Evolutionary conservation across 64 coral and sea anemone species (phyloP).

Genomic region (Acropora tenuis): DNA sequence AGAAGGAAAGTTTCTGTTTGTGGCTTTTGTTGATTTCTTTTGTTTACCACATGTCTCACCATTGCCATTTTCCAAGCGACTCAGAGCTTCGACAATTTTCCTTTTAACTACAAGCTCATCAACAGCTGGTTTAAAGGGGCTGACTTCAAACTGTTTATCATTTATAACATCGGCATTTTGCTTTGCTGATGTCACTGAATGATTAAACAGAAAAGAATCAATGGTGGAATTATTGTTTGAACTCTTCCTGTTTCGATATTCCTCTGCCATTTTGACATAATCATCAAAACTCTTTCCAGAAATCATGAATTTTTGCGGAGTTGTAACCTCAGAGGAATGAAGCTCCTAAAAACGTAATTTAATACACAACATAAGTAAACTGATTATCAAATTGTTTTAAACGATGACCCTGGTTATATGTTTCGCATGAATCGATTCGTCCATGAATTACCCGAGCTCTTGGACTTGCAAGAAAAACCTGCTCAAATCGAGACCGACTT

Average conservation of each 20-base stretch:
- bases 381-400: no score
- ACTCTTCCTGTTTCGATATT: not conserved
- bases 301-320: not conserved
- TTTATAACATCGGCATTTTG: not conserved
- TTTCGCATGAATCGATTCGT: no score
- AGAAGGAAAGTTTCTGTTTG: not conserved
- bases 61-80: slow-evolving; percentile 20
- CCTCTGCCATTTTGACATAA: slow-evolving; percentile 51
- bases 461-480: slow-evolving; percentile 52
- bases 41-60: not conserved
- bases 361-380: not conserved
- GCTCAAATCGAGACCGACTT: slow-evolving; percentile 37
- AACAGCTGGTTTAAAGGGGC: slow-evolving; percentile 21
- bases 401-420: no score
- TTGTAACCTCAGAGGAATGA: not conserved
- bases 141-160: slow-evolving; percentile 6
- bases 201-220: not conserved
- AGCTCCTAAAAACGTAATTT: slow-evolving; percentile 18
- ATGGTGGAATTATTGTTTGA: not conserved
- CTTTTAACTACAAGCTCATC: slow-evolving; percentile 24
- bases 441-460: slow-evolving; percentile 35
- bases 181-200: not conserved
- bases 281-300: slow-evolving; percentile 3
- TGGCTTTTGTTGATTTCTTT: not conserved
- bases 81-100: slow-evolving; percentile 28